phyloP scores from a whole-genome alignment of 2,113 vertebrate genomes.

The Addax nasomaculatus region DNA sequence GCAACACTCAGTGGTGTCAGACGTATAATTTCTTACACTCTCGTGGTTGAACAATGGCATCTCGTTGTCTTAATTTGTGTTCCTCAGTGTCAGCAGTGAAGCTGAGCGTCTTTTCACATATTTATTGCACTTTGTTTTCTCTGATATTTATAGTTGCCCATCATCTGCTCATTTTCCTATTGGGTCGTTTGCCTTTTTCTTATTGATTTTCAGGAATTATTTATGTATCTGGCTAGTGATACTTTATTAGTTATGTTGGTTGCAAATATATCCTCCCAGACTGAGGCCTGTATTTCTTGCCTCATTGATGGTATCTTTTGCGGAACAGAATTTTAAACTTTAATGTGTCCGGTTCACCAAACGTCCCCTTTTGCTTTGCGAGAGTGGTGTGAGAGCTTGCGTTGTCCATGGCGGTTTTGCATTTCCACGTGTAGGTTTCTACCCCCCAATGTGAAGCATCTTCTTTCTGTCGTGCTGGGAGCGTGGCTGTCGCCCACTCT shows the following conservation, averaged over 20 bases:
- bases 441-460: neutral
- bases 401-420: accelerated
- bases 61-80: constrained; percentile 52
- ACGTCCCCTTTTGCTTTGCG: neutral
- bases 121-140: neutral
- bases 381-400: accelerated
- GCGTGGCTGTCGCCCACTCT: accelerated
- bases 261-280: constrained; percentile 31
- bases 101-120: neutral
- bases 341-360: neutral
- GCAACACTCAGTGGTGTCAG: neutral
- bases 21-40: neutral
- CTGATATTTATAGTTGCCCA: neutral
- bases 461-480: accelerated
- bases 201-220: constrained; percentile 64
- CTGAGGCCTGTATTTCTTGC: neutral
- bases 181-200: neutral
- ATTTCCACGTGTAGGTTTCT: accelerated
- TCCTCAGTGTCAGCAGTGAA: neutral
- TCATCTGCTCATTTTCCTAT: neutral
- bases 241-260: neutral
- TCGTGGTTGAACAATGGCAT: neutral
- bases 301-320: constrained; percentile 27
- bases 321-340: constrained; percentile 9
- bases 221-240: constrained; percentile 16